Percentiles rank a stretch among this genome's conserved stretches.
These are phyloP conservation scores for Drosophila pseudotakahashii DNA, from an alignment of 2,888 invertebrate species.

Conservation along the genomic window DNA sequence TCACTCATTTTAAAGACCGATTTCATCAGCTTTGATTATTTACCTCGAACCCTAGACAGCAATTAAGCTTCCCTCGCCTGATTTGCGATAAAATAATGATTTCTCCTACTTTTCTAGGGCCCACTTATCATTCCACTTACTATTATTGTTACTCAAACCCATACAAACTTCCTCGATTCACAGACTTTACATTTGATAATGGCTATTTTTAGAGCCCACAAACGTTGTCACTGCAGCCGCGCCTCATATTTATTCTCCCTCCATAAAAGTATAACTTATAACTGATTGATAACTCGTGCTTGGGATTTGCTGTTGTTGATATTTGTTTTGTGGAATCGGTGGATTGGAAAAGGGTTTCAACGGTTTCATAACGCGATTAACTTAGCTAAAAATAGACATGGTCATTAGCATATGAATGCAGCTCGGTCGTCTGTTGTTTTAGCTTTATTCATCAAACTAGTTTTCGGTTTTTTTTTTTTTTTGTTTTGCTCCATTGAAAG, in stretches of 20 bases:
- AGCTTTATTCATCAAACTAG: slow-evolving; percentile 45
- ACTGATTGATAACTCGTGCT: slow-evolving; percentile 52
- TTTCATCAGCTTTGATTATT: slow-evolving; percentile 18
- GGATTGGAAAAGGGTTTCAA: slow-evolving; percentile 33
- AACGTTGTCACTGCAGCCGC: slow-evolving; percentile 40
- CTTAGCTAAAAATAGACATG: slow-evolving; percentile 41
- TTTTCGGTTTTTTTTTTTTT: slow-evolving; percentile 30
- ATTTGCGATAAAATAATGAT: slow-evolving; percentile 32
- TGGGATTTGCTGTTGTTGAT: slow-evolving; percentile 8
- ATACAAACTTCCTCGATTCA: slow-evolving; percentile 18
- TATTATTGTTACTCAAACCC: slow-evolving; percentile 31
- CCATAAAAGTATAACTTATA: slow-evolving; percentile 24
- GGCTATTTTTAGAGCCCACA: slow-evolving; percentile 60
- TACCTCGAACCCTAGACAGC: slow-evolving; percentile 11
- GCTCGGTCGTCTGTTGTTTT: slow-evolving; percentile 31
- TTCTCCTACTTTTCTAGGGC: slow-evolving; percentile 6
- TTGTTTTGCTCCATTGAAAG: slow-evolving; percentile 15
- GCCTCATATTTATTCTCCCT: slow-evolving; percentile 33
- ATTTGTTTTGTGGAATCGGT: slow-evolving; percentile 20
- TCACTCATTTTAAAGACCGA: slow-evolving; percentile 7
- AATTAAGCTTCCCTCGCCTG: slow-evolving; percentile 27
- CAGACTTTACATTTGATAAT: slow-evolving; percentile 62
- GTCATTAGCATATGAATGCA: slow-evolving; percentile 57
- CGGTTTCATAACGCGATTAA: slow-evolving; percentile 52
- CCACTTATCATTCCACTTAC: slow-evolving; percentile 22